Evolutionary conservation across 2,797 vertebrate species (phyloP).

Genomic region (Halcyon chelicuti): DNA sequence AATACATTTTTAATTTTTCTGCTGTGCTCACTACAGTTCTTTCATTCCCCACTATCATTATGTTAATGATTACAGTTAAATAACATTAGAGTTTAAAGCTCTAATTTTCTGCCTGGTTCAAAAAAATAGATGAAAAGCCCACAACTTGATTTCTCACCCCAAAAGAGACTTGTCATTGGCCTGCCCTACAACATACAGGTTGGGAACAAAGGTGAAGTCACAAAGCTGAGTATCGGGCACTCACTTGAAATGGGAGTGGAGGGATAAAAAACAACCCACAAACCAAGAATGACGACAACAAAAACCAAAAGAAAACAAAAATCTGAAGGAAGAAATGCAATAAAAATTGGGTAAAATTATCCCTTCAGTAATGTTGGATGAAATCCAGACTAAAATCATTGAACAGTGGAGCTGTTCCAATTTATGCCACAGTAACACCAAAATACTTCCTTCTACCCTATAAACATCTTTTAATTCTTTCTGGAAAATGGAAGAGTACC

Average conservation of each 20-base stretch:
- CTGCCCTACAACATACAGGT: not conserved
- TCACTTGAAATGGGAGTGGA: not conserved
- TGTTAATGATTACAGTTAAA: not conserved
- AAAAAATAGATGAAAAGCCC: not conserved
- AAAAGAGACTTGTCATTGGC: not conserved
- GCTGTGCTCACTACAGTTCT: not conserved
- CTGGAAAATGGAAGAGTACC: slow-evolving; percentile 27
- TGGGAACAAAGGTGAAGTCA: not conserved
- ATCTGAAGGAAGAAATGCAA: not conserved
- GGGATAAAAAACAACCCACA: not conserved
- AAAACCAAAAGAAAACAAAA: not conserved
- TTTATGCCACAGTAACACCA: not conserved
- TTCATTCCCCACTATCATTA: not conserved
- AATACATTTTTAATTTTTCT: not conserved
- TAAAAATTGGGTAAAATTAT: slow-evolving; percentile 17
- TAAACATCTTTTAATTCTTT: slow-evolving; percentile 18
- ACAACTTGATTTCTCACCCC: not conserved
- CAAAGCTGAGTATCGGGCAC: not conserved
- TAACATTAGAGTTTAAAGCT: not conserved
- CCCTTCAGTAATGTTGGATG: slow-evolving; percentile 3
- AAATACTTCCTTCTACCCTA: slow-evolving; percentile 22
- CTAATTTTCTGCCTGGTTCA: not conserved
- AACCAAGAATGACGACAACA: not conserved
- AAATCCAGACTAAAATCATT: slow-evolving; percentile 12
- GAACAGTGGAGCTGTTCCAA: slow-evolving; percentile 4